Percentiles rank a stretch among this genome's conserved stretches.
phyloP scores from a whole-genome alignment of 2,888 invertebrate genomes.

The Agriotes lineatus region DNA sequence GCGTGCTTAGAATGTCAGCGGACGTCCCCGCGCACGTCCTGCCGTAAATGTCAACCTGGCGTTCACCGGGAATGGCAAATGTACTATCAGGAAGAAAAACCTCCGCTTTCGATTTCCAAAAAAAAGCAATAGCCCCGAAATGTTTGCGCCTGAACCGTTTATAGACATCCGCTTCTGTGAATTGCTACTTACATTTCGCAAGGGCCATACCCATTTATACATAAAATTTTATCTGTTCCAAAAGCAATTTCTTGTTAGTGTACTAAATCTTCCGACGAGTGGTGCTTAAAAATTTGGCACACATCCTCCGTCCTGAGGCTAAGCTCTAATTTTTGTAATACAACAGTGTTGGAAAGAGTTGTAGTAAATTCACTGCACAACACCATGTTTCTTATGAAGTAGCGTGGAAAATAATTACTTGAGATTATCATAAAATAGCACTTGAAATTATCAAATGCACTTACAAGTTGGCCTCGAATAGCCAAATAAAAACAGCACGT shows the following conservation, averaged over 20 bases:
- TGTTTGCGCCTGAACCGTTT: neutral
- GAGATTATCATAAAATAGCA: no score
- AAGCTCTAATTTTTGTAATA: no score
- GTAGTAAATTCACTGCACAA: no score
- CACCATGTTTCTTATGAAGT: no score
- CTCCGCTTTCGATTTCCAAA: slow-evolving; percentile 1
- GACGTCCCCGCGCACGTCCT: neutral
- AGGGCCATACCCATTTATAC: neutral
- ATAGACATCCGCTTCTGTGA: slow-evolving; percentile 1
- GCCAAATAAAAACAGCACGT: no score
- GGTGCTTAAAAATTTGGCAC: no score
- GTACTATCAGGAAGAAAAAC: neutral
- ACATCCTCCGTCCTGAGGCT: no score
- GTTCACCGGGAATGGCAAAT: neutral
- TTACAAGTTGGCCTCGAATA: no score
- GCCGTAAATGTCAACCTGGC: slow-evolving; percentile 4
- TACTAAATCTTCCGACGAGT: neutral
- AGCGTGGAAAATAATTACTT: no score
- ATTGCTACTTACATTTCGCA: slow-evolving; percentile 10
- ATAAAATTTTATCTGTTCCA: neutral
- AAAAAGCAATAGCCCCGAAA: slow-evolving; percentile 1
- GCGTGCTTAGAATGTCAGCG: slow-evolving; percentile 30
- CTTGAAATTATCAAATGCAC: no score
- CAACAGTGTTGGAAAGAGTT: no score
- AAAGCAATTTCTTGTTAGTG: neutral